These are phyloP conservation scores for Papilio polyxenes DNA, from an alignment of 1,140 invertebrate species.

Conservation along the genomic window DNA sequence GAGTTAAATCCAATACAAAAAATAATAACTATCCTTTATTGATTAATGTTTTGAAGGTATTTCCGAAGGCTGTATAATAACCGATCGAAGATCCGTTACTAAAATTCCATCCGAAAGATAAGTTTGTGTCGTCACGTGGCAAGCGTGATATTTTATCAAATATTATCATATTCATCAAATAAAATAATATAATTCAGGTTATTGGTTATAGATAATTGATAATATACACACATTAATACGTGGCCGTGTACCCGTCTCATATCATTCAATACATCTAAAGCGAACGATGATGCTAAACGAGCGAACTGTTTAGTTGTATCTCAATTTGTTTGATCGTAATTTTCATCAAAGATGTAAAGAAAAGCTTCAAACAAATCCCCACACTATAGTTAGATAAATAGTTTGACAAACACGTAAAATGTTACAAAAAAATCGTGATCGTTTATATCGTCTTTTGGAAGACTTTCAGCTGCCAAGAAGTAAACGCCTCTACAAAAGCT, in stretches of 20 bases:
- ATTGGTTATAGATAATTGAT: conserved; percentile 15
- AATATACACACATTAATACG: background rate
- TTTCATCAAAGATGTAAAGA: too few species aligned
- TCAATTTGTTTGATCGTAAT: too few species aligned
- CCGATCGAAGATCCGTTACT: background rate
- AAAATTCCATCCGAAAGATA: conserved; percentile 1
- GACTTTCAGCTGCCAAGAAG: background rate
- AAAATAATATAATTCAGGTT: conserved; percentile 15
- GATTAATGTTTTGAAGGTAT: background rate
- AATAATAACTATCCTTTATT: too few species aligned
- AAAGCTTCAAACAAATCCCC: too few species aligned
- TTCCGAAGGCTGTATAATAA: background rate
- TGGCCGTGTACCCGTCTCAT: conserved; percentile 11
- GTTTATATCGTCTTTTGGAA: background rate
- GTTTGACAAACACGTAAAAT: too few species aligned
- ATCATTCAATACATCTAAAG: background rate
- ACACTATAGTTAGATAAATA: too few species aligned
- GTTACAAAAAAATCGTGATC: too few species aligned
- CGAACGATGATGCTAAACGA: too few species aligned
- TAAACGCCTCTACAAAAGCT: background rate
- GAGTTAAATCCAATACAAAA: too few species aligned
- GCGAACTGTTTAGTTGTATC: too few species aligned
- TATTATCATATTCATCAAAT: background rate
- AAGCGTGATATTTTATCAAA: background rate
- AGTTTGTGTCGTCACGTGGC: background rate